These are phyloP conservation scores for Geotrupes spiniger DNA, from an alignment of 2,888 invertebrate species.

Conservation along the genomic window DNA sequence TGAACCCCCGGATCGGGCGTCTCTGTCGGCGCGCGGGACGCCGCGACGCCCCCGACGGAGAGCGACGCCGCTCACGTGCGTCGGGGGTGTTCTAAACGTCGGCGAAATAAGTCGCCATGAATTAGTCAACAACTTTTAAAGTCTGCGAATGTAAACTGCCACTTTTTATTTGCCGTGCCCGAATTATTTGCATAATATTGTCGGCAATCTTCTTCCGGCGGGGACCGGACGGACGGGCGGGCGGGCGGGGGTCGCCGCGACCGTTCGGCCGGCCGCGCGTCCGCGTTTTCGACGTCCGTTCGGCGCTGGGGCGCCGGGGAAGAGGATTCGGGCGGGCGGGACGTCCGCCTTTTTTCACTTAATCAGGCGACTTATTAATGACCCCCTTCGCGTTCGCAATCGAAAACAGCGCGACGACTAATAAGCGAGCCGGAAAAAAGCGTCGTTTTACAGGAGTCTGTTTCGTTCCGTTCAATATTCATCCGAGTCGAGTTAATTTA, in stretches of 20 bases:
- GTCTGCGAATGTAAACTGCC: constrained; percentile 47
- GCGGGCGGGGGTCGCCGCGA: constrained; percentile 9
- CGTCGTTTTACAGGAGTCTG: too few relatives aligned
- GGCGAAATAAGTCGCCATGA: constrained; percentile 45
- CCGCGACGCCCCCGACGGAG: constrained; percentile 30
- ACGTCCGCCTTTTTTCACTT: constrained; percentile 16
- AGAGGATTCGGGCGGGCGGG: constrained; percentile 7
- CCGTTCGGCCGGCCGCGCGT: neutral
- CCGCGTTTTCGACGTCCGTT: neutral
- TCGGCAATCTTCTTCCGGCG: constrained; percentile 38
- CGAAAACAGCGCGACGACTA: constrained; percentile 31
- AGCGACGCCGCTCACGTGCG: constrained; percentile 30
- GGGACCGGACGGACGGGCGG: constrained; percentile 22
- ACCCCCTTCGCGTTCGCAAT: constrained; percentile 29
- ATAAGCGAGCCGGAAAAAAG: constrained; percentile 21
- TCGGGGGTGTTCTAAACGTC: constrained; percentile 41
- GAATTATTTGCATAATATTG: constrained; percentile 47
- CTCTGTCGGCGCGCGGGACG: constrained; percentile 14
- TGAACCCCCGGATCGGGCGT: constrained; percentile 16
- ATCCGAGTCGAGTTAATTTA: too few relatives aligned
- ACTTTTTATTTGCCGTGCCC: constrained; percentile 46
- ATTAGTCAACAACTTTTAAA: constrained; percentile 49
- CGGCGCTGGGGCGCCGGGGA: constrained; percentile 3
- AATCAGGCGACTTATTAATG: constrained; percentile 30
- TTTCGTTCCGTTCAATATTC: too few relatives aligned